These are phyloP conservation scores for Lymantria dispar DNA, from an alignment of 2,888 invertebrate genomes.

Conservation along the genomic window DNA sequence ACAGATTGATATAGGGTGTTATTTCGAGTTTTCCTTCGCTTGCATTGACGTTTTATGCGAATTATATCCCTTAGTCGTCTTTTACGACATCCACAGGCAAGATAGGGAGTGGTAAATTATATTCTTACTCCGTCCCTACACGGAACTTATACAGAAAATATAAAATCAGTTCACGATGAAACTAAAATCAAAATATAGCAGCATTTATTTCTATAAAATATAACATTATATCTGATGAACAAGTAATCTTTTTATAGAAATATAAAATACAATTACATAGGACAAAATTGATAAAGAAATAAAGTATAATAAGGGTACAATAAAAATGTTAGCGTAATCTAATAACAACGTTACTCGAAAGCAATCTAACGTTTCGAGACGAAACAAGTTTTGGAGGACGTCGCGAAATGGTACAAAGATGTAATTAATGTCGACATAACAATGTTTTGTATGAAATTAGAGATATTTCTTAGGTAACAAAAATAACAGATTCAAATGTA, in stretches of 20 bases:
- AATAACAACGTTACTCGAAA: conserved; percentile 37
- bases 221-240: background rate
- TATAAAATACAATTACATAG: conserved; percentile 15
- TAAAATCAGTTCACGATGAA: too few relatives aligned
- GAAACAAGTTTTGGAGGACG: conserved; percentile 2
- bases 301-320: conserved; percentile 29
- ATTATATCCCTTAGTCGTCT: too few relatives aligned
- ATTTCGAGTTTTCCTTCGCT: too few relatives aligned
- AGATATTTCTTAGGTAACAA: background rate
- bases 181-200: too few relatives aligned
- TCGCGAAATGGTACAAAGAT: conserved; percentile 1
- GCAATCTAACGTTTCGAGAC: conserved; percentile 8
- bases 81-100: too few relatives aligned
- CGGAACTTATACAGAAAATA: too few relatives aligned
- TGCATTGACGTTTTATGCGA: too few relatives aligned
- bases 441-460: background rate
- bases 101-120: too few relatives aligned
- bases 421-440: background rate
- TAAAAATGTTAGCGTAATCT: conserved; percentile 44
- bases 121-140: too few relatives aligned
- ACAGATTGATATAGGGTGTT: too few relatives aligned
- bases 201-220: too few relatives aligned
- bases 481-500: too few relatives aligned
- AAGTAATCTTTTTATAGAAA: background rate
- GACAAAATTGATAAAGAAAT: conserved; percentile 4